Percentiles rank a stretch among this genome's conserved stretches.
Conservation (phyloP, 2,888 invertebrate species). For the Xanthia icteritia region DNA sequence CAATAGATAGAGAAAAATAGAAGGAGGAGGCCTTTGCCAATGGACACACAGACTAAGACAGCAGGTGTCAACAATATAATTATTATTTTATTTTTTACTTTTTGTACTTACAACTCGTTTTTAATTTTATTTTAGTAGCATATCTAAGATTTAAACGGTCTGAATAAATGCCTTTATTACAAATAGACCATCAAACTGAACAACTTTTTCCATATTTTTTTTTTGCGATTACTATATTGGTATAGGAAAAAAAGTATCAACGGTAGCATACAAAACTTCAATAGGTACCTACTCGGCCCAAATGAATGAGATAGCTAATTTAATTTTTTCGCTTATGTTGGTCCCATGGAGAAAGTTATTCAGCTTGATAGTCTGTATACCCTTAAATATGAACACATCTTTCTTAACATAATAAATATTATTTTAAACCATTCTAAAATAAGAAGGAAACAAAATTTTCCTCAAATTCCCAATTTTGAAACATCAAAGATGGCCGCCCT, state of each 20-base stretch:
- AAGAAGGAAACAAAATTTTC: background rate
- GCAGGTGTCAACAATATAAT: too few relatives aligned
- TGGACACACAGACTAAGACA: too few relatives aligned
- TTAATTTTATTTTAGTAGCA: too few relatives aligned
- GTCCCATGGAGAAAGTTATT: background rate
- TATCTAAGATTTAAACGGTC: too few relatives aligned
- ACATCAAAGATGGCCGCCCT: constrained; percentile 32
- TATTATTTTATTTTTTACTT: too few relatives aligned
- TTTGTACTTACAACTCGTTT: too few relatives aligned
- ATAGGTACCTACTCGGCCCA: background rate
- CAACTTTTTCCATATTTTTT: background rate
- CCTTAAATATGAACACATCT: background rate
- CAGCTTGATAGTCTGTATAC: background rate
- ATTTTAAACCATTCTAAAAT: background rate
- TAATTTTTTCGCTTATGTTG: background rate
- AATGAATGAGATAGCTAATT: background rate
- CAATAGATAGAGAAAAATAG: too few relatives aligned
- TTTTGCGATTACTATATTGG: too few relatives aligned
- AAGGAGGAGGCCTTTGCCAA: too few relatives aligned
- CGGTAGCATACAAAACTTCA: background rate
- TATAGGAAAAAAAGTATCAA: too few relatives aligned
- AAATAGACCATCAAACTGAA: background rate
- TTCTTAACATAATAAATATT: background rate
- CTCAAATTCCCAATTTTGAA: background rate
- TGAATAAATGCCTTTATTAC: too few relatives aligned